phyloP scores from a whole-genome alignment of 2,797 vertebrate genomes.

The Chanos chanos region DNA sequence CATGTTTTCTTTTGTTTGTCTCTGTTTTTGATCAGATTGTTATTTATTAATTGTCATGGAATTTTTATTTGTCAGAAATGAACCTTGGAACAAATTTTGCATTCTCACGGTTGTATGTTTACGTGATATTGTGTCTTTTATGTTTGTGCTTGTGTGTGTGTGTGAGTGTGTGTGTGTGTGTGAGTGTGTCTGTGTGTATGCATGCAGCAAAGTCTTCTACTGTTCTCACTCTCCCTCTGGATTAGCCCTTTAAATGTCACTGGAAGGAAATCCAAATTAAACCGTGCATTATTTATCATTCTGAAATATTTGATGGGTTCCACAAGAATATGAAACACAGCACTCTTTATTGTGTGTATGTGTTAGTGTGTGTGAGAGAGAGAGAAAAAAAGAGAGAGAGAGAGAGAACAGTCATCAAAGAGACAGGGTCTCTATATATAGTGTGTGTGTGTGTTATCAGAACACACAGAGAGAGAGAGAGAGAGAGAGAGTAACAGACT shows the following conservation, averaged over 20 bases:
- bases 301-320: slow-evolving; percentile 20
- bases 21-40: too few relatives aligned
- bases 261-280: slow-evolving; percentile 34
- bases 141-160: slow-evolving; percentile 5
- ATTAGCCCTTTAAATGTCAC: slow-evolving; percentile 35
- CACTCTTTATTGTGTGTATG: background rate
- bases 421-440: slow-evolving; percentile 1
- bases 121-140: background rate
- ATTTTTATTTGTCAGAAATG: too few relatives aligned
- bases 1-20: too few relatives aligned
- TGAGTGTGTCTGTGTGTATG: background rate
- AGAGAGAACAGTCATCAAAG: background rate
- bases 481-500: slow-evolving; percentile 51
- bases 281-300: slow-evolving; percentile 40
- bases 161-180: background rate
- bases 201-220: background rate
- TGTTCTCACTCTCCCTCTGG: background rate
- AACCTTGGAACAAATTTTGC: too few relatives aligned
- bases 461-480: background rate
- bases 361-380: background rate
- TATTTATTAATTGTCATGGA: too few relatives aligned
- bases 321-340: slow-evolving; percentile 17
- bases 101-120: slow-evolving; percentile 9
- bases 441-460: slow-evolving; percentile 6
- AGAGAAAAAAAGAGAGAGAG: background rate